Evolutionary conservation across 2,113 vertebrate species (phyloP).

Genomic region (Daboia siamensis): DNA sequence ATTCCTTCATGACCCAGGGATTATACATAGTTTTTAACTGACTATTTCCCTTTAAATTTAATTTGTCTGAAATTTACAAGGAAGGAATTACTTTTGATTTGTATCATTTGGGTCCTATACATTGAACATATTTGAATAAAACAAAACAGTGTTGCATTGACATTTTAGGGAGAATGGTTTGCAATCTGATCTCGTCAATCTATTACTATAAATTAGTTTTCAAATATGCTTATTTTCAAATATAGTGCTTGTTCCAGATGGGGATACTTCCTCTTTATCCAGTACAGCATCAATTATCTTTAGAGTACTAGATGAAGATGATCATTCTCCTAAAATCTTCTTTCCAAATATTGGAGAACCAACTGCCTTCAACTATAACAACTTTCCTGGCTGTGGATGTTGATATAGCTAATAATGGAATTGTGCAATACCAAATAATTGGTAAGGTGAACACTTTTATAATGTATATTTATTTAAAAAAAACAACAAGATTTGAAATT

Average conservation of each 20-base stretch:
- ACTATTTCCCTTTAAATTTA: background rate
- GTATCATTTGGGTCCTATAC: background rate
- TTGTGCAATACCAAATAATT: constrained; percentile 76
- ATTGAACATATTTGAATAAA: background rate
- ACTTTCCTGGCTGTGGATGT: constrained; percentile 74
- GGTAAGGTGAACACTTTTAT: constrained; percentile 66
- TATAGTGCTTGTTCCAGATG: constrained; percentile 83
- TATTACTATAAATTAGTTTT: constrained; percentile 8
- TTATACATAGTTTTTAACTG: background rate
- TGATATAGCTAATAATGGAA: constrained; percentile 80
- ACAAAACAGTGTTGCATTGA: background rate
- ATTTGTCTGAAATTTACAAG: background rate
- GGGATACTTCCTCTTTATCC: constrained; percentile 70
- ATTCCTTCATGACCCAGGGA: background rate
- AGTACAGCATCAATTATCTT: constrained; percentile 74
- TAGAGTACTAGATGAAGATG: constrained; percentile 85
- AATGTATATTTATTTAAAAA: background rate
- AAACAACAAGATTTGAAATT: background rate
- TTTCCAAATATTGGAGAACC: constrained; percentile 83
- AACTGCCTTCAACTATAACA: constrained; percentile 73
- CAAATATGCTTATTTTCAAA: constrained; percentile 23
- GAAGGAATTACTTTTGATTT: background rate
- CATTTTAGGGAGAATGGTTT: background rate
- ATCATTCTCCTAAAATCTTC: constrained; percentile 79
- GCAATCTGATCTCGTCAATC: background rate